These are phyloP conservation scores for Electrophaes corylata DNA, from an alignment of 2,888 invertebrate species.

Conservation along the genomic window DNA sequence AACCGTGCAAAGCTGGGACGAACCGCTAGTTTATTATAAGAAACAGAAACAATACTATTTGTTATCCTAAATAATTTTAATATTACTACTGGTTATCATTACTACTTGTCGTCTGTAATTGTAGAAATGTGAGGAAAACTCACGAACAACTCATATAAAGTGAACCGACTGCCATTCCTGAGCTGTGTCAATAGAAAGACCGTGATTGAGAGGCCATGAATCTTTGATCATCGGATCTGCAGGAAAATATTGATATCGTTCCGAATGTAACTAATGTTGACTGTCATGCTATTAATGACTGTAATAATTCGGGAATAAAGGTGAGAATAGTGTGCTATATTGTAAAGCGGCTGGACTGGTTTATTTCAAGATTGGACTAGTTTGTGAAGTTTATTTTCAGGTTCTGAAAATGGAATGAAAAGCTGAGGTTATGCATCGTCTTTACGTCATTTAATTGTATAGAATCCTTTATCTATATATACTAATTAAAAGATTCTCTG, in stretches of 20 bases:
- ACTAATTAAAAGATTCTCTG: too few relatives aligned
- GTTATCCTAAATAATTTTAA: too few relatives aligned
- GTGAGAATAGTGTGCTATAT: constrained; percentile 9
- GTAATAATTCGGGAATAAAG: constrained; percentile 20
- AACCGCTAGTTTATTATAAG: too few relatives aligned
- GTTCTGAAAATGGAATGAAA: not conserved
- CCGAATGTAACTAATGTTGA: constrained; percentile 24
- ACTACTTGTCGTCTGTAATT: too few relatives aligned
- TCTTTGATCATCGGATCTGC: constrained; percentile 52
- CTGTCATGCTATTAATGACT: constrained; percentile 23
- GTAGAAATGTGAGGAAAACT: too few relatives aligned
- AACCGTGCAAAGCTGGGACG: too few relatives aligned
- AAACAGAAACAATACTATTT: too few relatives aligned
- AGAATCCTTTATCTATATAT: too few relatives aligned
- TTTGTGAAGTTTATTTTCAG: not conserved
- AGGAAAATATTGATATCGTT: constrained; percentile 31
- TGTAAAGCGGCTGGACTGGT: not conserved
- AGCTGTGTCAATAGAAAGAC: constrained; percentile 19
- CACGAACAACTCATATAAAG: too few relatives aligned
- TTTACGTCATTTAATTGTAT: too few relatives aligned
- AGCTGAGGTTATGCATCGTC: too few relatives aligned
- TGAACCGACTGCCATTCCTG: constrained; percentile 32
- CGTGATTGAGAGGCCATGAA: constrained; percentile 59
- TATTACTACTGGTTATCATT: too few relatives aligned
- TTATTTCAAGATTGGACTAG: not conserved